Conservation (phyloP, 92 coral and sea anemone genomes). For the Palythoa heliodiscus region DNA sequence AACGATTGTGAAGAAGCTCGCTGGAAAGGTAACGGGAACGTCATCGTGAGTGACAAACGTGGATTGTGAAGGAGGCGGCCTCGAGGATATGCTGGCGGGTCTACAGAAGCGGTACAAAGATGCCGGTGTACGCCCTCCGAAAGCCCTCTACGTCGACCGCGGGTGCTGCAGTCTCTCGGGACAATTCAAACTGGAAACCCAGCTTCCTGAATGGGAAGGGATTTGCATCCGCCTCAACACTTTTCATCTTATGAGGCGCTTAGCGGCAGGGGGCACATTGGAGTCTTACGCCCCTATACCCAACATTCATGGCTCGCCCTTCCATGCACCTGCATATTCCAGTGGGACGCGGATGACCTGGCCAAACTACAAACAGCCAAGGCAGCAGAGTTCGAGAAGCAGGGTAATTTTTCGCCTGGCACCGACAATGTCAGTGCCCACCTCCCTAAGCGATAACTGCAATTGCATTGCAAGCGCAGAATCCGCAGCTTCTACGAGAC, state of each 20-base stretch:
- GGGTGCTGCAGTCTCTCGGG: not conserved
- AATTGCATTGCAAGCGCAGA: conserved; percentile 31
- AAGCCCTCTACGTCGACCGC: conserved; percentile 49
- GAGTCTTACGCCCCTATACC: not conserved
- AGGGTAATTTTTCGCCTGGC: conserved; percentile 22
- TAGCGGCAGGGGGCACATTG: not conserved
- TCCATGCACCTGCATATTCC: conserved; percentile 19
- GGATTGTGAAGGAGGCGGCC: conserved; percentile 26
- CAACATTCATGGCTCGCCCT: not conserved
- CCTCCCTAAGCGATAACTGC: conserved; percentile 32
- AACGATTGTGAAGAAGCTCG: conserved; percentile 30
- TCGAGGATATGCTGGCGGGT: conserved; percentile 36
- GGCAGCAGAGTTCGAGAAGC: not conserved
- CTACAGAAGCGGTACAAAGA: conserved; percentile 46
- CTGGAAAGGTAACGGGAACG: conserved; percentile 18
- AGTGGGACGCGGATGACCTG: conserved; percentile 60
- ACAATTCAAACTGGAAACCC: not conserved
- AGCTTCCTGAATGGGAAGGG: not conserved
- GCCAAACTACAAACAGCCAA: conserved; percentile 39
- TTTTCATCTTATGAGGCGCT: not conserved
- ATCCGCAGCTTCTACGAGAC: conserved; percentile 31
- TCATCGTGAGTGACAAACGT: conserved; percentile 28
- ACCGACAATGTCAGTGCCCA: conserved; percentile 16
- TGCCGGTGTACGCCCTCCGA: conserved; percentile 52
- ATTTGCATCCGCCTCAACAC: not conserved